Evolutionary conservation across 2,797 vertebrate genomes (phyloP).

Genomic region (Enteromius fasciolatus): DNA sequence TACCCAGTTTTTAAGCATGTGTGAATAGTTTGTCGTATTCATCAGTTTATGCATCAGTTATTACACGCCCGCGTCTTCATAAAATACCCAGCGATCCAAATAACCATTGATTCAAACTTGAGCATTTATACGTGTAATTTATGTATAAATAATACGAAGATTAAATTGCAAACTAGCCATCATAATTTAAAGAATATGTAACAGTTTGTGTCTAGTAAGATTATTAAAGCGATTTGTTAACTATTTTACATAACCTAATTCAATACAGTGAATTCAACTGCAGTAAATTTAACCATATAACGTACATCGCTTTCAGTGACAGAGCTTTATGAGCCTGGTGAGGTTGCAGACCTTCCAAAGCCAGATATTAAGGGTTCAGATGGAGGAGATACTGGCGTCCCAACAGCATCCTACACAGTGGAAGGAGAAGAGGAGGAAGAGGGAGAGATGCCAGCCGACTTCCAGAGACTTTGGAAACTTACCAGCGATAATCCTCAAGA

Average conservation of each 20-base stretch:
- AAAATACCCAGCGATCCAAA: conserved; percentile 6
- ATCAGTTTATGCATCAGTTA: not conserved
- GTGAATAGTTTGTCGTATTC: not conserved
- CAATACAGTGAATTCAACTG: not conserved
- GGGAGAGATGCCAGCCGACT: conserved; percentile 75
- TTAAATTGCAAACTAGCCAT: not conserved
- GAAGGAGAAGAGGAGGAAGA: conserved; percentile 70
- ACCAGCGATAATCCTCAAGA: conserved; percentile 79
- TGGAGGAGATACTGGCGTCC: conserved; percentile 8
- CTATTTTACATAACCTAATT: not conserved
- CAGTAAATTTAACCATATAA: not conserved
- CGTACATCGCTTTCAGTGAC: conserved; percentile 7
- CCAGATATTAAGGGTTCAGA: conserved; percentile 50
- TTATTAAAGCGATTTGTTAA: not conserved
- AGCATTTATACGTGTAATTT: not conserved
- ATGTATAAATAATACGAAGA: not conserved
- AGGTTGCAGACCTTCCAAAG: conserved; percentile 31
- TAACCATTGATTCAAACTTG: not conserved
- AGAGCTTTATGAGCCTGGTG: conserved; percentile 35
- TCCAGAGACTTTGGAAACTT: conserved; percentile 80
- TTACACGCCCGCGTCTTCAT: not conserved
- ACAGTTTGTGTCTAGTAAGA: not conserved
- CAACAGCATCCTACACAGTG: conserved; percentile 55
- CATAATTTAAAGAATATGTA: not conserved
- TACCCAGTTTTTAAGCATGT: not conserved